Evolutionary conservation across 2,113 vertebrate genomes (phyloP), one percentile per base, ranked within the genome.

Genomic region (Zosterops lateralis): DNA sequence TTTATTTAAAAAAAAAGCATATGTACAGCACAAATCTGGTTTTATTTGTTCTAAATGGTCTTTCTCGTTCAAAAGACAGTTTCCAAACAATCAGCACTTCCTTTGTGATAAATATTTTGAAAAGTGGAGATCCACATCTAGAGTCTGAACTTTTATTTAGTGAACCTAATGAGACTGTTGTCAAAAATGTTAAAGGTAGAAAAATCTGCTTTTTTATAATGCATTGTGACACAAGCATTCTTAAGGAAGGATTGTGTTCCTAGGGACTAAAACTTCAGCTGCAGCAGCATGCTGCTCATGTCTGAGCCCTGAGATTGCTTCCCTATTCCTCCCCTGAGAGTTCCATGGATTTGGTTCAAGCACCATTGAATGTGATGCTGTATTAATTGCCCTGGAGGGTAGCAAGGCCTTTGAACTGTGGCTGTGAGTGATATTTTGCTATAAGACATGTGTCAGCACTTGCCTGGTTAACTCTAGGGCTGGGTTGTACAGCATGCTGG

Each of bases 311-410:
- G 90, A 81, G 96, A 97, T 97, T 97, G 90, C 96, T 97, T 97
- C n/a, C 24, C 97, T 98, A 97, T 97, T 96, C 97, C 92, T 97
- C 98, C 96, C 97, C 92, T 5, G 98, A 97, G 98, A 94, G 93
- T 96, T 97, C 94, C 4, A 84, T 97, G 97, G 97, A 98, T 98
- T 98, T 98, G 97, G 97, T 98, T 98, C 97, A 98, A 98, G 98
- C 97, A 97, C 98, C 98, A 97, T 98, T 98, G 98, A 98, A 98
- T 3, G 97, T 97, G 98, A 98, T 98, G 97, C 97, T 97, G 97
- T 98, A 98, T 98, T 98, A 98, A 98, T 98, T 98, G 98, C 98
- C 98, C 97, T 98, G 97, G 97, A 98, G 98, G 98, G 97, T 97
- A 98, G 97, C 95, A 77, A 97, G 98, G 97, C 98, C 98, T 98